Conservation (phyloP, 23 tunicate genomes). For the Styela clava region DNA sequence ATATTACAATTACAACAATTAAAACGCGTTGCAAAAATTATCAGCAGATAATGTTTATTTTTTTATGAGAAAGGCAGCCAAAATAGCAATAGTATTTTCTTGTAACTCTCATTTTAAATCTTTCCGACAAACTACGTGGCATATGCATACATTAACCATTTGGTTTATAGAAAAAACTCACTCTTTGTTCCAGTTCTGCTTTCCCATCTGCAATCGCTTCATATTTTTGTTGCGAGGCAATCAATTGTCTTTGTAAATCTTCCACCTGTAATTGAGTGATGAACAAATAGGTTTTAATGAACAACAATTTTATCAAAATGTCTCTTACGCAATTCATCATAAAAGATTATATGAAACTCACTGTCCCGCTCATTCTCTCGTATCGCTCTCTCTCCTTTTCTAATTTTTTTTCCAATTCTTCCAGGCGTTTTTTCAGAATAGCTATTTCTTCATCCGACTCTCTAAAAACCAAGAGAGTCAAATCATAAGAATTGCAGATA, state of each 20-base stretch:
- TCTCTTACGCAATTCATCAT: too few species aligned
- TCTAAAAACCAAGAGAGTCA: constrained; percentile 9
- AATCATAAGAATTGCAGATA: too few species aligned
- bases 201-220: constrained; percentile 8
- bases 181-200: constrained; percentile 30
- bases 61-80: not conserved
- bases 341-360: too few species aligned
- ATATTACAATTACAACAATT: not conserved
- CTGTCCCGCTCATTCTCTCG: constrained; percentile 1
- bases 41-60: not conserved
- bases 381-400: constrained; percentile 16
- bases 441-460: constrained; percentile 37
- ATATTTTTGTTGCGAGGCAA: not conserved
- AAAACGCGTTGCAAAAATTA: too few species aligned
- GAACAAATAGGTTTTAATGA: too few species aligned
- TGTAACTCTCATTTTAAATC: too few species aligned
- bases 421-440: constrained; percentile 13
- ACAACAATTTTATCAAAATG: too few species aligned
- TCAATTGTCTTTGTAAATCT: not conserved
- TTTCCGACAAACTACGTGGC: too few species aligned
- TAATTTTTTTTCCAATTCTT: constrained; percentile 32
- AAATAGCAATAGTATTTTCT: too few species aligned
- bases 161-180: too few species aligned
- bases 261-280: not conserved
- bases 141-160: too few species aligned